Percentiles rank a stretch among this genome's conserved stretches.
phyloP scores from a whole-genome alignment of 2,797 vertebrate species.

The Australoheros facetus region DNA sequence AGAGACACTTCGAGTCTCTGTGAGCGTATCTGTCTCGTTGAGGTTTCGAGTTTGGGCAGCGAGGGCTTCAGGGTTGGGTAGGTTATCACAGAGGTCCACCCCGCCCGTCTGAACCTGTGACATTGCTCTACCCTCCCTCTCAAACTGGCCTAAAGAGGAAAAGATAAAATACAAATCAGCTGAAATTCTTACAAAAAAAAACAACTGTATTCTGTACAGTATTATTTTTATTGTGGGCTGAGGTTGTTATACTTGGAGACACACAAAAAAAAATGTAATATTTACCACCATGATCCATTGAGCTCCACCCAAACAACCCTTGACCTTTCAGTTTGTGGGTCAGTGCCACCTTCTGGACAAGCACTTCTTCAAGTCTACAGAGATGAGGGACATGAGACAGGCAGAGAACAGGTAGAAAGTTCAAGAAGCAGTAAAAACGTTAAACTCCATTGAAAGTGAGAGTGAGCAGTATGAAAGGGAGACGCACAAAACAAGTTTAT shows the following conservation, averaged over 20 bases:
- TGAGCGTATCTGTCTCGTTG: constrained; percentile 44
- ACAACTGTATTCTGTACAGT: neutral
- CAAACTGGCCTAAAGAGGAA: constrained; percentile 62
- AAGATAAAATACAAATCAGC: neutral
- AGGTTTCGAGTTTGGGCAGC: constrained; percentile 62
- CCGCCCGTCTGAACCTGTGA: constrained; percentile 38
- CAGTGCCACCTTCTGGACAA: constrained; percentile 2
- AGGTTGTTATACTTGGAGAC: neutral
- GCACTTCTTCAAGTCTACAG: constrained; percentile 37
- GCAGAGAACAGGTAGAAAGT: neutral
- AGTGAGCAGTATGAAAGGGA: constrained; percentile 12
- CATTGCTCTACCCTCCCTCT: constrained; percentile 58
- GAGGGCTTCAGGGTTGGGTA: constrained; percentile 36
- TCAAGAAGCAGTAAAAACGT: neutral
- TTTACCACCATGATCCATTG: constrained; percentile 75
- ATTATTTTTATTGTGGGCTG: neutral
- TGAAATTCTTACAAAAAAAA: neutral
- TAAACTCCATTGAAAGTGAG: constrained; percentile 5
- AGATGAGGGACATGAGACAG: constrained; percentile 11
- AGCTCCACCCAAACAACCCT: constrained; percentile 35
- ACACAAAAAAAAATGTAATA: neutral
- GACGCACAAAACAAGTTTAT: constrained; percentile 55
- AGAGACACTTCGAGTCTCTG: constrained; percentile 28
- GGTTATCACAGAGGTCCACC: constrained; percentile 63
- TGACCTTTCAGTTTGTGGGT: constrained; percentile 45